Evolutionary conservation across 2,797 vertebrate genomes (phyloP).

Genomic region (Uromys caudimaculatus): DNA sequence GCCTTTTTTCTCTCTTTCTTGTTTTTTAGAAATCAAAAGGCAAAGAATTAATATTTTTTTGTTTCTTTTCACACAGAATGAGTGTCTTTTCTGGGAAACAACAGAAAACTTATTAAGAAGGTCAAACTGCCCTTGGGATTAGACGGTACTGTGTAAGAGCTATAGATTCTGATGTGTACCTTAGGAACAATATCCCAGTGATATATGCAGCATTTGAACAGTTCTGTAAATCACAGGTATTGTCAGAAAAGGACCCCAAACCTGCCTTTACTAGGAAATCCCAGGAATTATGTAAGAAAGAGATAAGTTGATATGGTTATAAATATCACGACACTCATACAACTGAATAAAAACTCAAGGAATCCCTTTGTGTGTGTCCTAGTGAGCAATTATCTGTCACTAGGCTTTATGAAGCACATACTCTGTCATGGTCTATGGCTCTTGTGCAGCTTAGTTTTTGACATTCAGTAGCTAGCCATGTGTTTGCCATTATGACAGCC

Average conservation of each 20-base stretch:
- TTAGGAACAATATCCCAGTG: not conserved
- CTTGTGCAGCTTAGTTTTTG: not conserved
- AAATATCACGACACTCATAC: not conserved
- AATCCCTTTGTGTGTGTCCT: not conserved
- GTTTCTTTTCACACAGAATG: not conserved
- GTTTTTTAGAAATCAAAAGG: not conserved
- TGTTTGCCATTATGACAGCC: not conserved
- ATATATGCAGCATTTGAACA: not conserved
- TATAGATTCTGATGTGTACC: not conserved
- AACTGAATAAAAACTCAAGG: not conserved
- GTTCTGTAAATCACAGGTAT: not conserved
- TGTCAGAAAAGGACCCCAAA: not conserved
- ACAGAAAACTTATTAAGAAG: conserved; percentile 46
- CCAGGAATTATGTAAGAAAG: not conserved
- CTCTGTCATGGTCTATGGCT: not conserved
- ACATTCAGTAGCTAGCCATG: not conserved
- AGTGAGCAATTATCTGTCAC: not conserved
- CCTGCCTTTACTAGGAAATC: not conserved
- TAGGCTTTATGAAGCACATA: not conserved
- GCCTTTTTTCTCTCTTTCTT: not conserved
- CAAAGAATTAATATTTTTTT: conserved; percentile 34
- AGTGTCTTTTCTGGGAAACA: conserved; percentile 36
- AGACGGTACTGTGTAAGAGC: not conserved
- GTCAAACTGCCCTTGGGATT: not conserved
- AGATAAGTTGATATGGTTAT: conserved; percentile 13